phyloP scores from a whole-genome alignment of 2,797 vertebrate genomes.

The Hippocampus kuda region DNA sequence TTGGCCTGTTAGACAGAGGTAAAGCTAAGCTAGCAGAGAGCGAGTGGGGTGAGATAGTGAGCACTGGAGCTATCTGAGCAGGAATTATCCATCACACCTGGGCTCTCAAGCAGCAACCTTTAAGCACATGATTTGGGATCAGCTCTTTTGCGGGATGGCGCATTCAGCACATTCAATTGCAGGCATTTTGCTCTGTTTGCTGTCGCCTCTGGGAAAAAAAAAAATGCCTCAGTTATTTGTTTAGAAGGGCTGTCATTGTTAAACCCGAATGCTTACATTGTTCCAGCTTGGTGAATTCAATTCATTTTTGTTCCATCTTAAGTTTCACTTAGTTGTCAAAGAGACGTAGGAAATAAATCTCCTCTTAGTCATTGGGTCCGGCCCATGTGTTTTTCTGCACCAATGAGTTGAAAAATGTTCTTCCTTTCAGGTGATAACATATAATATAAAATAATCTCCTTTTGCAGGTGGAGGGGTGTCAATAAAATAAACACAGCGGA shows the following conservation, averaged over 20 bases:
- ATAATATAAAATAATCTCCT: conserved; percentile 55
- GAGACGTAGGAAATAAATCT: conserved; percentile 44
- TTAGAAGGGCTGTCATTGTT: conserved; percentile 43
- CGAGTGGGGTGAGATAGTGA: conserved; percentile 53
- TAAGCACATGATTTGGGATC: conserved; percentile 62
- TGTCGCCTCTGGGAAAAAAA: conserved; percentile 21
- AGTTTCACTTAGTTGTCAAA: conserved; percentile 54
- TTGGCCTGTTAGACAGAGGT: conserved; percentile 58
- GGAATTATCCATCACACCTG: conserved; percentile 67
- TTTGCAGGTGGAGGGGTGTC: conserved; percentile 55
- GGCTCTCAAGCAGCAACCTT: conserved; percentile 59
- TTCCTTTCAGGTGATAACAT: conserved; percentile 29
- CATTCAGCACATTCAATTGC: conserved; percentile 55
- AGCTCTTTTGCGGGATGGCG: conserved; percentile 49
- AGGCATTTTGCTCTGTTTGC: conserved; percentile 36
- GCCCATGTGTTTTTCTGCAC: conserved; percentile 50
- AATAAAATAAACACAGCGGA: conserved; percentile 61
- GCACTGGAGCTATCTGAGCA: conserved; percentile 57
- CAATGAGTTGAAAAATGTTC: conserved; percentile 42
- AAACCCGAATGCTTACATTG: conserved; percentile 39
- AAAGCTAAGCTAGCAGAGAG: conserved; percentile 56
- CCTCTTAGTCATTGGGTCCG: conserved; percentile 43
- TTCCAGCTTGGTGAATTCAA: conserved; percentile 46
- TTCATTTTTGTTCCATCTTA: conserved; percentile 37
- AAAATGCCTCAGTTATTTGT: conserved; percentile 41